Evolutionary conservation across 2,888 invertebrate genomes (phyloP), one percentile per base, ranked within the genome.

Genomic region (Pimpla rufipes): DNA sequence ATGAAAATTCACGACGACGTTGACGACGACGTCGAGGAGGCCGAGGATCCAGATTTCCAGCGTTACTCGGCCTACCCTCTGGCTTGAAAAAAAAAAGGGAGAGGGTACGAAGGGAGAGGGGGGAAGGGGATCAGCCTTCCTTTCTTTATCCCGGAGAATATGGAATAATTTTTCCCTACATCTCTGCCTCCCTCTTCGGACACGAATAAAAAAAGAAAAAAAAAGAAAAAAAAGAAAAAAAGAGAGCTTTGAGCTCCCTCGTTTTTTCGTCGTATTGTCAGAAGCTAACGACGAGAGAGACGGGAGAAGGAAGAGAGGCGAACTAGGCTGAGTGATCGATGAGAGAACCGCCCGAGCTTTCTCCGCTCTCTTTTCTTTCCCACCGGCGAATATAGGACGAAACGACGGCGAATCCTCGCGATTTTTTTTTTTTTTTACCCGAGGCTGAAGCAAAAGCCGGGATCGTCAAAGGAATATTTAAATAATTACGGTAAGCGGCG

Each of bases 301-400:
- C 16, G 29, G 59, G 52, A 64, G 42, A 35, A 35, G 8, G 11
- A 23, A 21, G 13, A 42, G 57, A 57, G 10, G 11, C 67, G 16
- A 79, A 85, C 50, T 75, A 66, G 74, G 73, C 62, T 55, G 73
- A 52, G 67, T 78, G 79, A 83, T 85, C 84, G 81, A 85, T 84
- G 70, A 78, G 75, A 35, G 59, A 45, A 73, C 35, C 35, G 50
- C 55, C 45, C 70, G 16, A 57, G 66, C 74, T 57, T n/a, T n/a
- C 18, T 29, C 29, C 5, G 29, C 3, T 29, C 74, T 45, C 64
- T 64, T 73, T 42, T 40, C 45, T 62, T 74, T 57, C 74, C n/a
- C n/a, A n/a, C n/a, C n/a, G 37, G 11, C 21, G 11, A 62, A 50
- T 57, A 42, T 59, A 42, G 16, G 16, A 45, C 29, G 13, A 42